Percentiles rank a stretch among this genome's conserved stretches.
phyloP scores from a whole-genome alignment of 2,113 vertebrate species.

The Willisornis vidua region DNA sequence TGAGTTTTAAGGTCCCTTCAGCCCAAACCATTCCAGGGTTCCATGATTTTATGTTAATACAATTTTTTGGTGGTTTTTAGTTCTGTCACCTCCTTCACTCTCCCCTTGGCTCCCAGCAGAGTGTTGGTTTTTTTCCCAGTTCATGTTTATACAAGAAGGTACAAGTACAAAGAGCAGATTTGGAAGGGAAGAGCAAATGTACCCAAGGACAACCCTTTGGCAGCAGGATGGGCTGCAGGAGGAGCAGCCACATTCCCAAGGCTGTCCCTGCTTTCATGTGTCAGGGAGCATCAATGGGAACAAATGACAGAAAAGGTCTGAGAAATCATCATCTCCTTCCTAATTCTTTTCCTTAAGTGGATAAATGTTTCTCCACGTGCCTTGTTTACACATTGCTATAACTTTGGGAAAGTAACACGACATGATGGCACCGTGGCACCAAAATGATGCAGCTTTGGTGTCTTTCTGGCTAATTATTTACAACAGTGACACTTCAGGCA shows the following conservation, averaged over 20 bases:
- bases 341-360: rapidly evolving
- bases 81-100: background rate
- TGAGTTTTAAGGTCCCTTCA: background rate
- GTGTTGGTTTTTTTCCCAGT: background rate
- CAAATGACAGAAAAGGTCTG: background rate
- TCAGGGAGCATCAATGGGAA: background rate
- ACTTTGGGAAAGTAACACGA: rapidly evolving
- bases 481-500: background rate
- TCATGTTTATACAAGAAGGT: background rate
- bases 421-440: rapidly evolving
- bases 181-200: background rate
- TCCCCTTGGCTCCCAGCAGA: background rate
- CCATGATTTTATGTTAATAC: background rate
- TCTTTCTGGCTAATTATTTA: background rate
- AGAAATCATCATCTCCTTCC: background rate
- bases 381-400: background rate
- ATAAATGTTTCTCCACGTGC: rapidly evolving
- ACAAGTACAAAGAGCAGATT: background rate
- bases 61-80: background rate
- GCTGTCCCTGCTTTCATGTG: background rate
- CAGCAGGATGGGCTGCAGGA: background rate
- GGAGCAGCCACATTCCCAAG: background rate
- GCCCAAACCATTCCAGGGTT: rapidly evolving
- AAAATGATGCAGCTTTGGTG: rapidly evolving
- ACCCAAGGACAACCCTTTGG: background rate